Evolutionary conservation across 2,113 vertebrate species (phyloP).

Genomic region (Piprites chloris): DNA sequence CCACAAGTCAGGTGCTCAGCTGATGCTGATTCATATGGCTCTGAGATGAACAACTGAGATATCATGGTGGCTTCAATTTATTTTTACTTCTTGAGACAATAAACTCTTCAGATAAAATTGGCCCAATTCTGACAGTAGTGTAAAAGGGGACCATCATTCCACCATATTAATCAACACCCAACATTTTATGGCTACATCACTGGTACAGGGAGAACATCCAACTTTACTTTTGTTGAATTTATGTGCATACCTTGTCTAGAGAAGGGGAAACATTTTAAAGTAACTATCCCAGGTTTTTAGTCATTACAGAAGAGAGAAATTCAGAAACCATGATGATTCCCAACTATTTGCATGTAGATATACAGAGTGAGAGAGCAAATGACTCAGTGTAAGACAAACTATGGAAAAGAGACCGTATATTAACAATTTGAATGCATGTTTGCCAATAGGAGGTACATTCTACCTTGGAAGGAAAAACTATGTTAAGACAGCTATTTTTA

Average conservation of each 20-base stretch:
- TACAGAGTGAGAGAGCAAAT: background rate
- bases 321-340: background rate
- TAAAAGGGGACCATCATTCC: background rate
- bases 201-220: background rate
- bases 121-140: background rate
- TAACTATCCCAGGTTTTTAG: background rate
- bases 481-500: background rate
- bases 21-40: background rate
- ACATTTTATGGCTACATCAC: background rate
- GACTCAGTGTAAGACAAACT: background rate
- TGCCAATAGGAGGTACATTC: slow-evolving; percentile 13
- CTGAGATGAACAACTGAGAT: background rate
- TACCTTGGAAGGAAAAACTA: background rate
- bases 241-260: background rate
- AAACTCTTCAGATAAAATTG: background rate
- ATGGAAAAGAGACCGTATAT: background rate
- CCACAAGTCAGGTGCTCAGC: background rate
- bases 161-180: background rate
- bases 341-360: background rate
- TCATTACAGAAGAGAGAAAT: background rate
- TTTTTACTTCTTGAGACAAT: background rate
- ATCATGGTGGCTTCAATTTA: background rate
- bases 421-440: background rate
- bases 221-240: background rate
- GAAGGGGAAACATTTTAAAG: background rate